Evolutionary conservation across 1,140 invertebrate genomes (phyloP).

Genomic region (Drosophila mayri): DNA sequence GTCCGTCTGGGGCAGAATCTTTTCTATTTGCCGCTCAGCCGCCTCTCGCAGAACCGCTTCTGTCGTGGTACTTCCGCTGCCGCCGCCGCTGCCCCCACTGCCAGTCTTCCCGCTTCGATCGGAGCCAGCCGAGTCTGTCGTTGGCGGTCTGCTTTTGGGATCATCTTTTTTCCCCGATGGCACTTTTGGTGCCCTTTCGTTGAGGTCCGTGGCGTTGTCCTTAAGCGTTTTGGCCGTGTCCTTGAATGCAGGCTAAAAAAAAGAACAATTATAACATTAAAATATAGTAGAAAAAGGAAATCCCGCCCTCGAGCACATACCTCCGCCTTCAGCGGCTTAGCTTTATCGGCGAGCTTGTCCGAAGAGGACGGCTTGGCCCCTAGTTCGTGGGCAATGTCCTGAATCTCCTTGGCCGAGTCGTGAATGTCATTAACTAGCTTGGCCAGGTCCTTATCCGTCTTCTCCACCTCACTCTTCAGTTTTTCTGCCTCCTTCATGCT

Average conservation of each 20-base stretch:
- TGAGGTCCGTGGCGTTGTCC: constrained; percentile 54
- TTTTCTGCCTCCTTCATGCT: constrained; percentile 82
- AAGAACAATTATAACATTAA: not conserved
- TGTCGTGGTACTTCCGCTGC: not conserved
- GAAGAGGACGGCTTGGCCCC: constrained; percentile 21
- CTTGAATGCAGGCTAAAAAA: constrained; percentile 40
- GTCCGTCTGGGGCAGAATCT: constrained; percentile 59
- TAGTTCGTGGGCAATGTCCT: constrained; percentile 66
- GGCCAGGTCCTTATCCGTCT: constrained; percentile 61
- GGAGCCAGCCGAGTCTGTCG: constrained; percentile 11
- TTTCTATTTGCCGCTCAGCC: constrained; percentile 67
- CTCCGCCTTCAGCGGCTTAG: constrained; percentile 34
- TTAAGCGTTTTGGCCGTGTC: constrained; percentile 66
- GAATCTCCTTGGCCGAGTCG: constrained; percentile 71
- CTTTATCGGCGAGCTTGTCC: constrained; percentile 37
- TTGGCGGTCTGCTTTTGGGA: constrained; percentile 3
- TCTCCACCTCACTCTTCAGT: constrained; percentile 64
- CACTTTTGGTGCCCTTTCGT: constrained; percentile 5
- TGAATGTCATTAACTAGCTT: constrained; percentile 66
- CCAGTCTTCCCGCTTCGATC: constrained; percentile 13
- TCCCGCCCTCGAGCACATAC: not conserved
- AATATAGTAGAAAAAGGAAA: not conserved
- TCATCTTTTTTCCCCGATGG: constrained; percentile 25
- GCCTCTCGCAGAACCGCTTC: constrained; percentile 51
- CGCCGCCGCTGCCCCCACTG: not conserved